Evolutionary conservation across 1,140 invertebrate genomes (phyloP).

Genomic region (Zaprionus vittiger): DNA sequence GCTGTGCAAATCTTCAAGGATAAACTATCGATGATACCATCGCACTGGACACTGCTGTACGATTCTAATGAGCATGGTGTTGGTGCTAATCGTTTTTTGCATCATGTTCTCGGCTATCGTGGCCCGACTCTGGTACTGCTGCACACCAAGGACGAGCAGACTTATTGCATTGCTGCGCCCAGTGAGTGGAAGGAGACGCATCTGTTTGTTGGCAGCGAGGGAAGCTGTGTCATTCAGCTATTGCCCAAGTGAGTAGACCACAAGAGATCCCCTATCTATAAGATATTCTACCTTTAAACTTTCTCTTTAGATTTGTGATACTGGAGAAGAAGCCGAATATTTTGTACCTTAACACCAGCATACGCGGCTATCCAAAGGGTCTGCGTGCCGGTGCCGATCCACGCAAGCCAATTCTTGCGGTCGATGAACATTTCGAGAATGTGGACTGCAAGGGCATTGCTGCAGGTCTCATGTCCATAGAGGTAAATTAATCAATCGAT

Average conservation of each 20-base stretch:
- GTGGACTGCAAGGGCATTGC: constrained; percentile 88
- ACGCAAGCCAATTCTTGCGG: constrained; percentile 89
- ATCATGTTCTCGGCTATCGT: constrained; percentile 93
- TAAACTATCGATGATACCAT: constrained; percentile 88
- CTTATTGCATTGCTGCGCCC: constrained; percentile 92
- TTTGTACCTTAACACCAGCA: constrained; percentile 92
- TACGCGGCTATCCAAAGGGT: constrained; percentile 93
- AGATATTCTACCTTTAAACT: background rate
- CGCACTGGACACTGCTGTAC: constrained; percentile 94
- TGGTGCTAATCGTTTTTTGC: constrained; percentile 93
- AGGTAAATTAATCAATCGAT: constrained; percentile 79
- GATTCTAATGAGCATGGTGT: constrained; percentile 93
- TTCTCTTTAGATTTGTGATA: constrained; percentile 86
- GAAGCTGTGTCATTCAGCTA: constrained; percentile 91
- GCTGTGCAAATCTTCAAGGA: constrained; percentile 87
- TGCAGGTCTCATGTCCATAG: constrained; percentile 87
- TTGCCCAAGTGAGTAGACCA: constrained; percentile 88
- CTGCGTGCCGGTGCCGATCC: constrained; percentile 92
- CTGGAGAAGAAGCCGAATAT: constrained; percentile 90
- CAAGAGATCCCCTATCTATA: background rate
- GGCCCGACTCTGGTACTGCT: constrained; percentile 93
- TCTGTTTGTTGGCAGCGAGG: constrained; percentile 92
- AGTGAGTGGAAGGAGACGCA: constrained; percentile 94
- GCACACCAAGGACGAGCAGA: constrained; percentile 87
- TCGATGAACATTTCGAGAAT: constrained; percentile 90